These are phyloP conservation scores for Chironex yamaguchii DNA, from an alignment of 30 jellyfish, hydroid and myxozoan genomes.

Conservation along the genomic window DNA sequence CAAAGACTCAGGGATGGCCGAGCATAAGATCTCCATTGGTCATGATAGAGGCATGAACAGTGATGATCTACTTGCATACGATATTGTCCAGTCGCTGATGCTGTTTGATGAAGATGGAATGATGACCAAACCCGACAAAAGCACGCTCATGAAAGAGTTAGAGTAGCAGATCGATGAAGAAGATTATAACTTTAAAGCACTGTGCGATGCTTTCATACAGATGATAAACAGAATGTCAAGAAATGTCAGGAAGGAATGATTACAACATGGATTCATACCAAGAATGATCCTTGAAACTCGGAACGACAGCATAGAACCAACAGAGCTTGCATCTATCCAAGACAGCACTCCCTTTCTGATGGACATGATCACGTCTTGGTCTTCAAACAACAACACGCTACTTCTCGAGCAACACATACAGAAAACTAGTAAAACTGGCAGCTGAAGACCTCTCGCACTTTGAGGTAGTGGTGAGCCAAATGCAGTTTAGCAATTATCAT, in stretches of 20 bases:
- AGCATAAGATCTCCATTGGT: background rate
- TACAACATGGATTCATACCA: background rate
- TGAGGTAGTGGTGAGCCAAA: slow-evolving; percentile 38
- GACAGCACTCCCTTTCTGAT: slow-evolving; percentile 5
- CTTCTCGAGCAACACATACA: background rate
- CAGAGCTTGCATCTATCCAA: background rate
- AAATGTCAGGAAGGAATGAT: slow-evolving; percentile 2
- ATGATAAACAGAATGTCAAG: too few relatives aligned
- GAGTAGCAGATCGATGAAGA: background rate
- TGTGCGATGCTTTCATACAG: background rate
- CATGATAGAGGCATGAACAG: background rate
- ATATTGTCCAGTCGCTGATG: background rate
- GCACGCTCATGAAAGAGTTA: background rate
- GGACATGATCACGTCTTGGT: background rate
- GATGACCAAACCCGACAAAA: background rate
- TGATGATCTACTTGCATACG: background rate
- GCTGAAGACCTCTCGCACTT: background rate
- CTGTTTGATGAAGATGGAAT: background rate
- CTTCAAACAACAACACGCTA: slow-evolving; percentile 4
- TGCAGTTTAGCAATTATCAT: background rate
- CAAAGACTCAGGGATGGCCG: too few relatives aligned
- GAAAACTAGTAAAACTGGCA: background rate
- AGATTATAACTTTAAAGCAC: background rate
- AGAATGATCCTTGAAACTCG: slow-evolving; percentile 3
- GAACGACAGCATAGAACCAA: background rate